Conservation (phyloP, 2,888 invertebrate genomes). For the Hydroisotoma schaefferi region DNA sequence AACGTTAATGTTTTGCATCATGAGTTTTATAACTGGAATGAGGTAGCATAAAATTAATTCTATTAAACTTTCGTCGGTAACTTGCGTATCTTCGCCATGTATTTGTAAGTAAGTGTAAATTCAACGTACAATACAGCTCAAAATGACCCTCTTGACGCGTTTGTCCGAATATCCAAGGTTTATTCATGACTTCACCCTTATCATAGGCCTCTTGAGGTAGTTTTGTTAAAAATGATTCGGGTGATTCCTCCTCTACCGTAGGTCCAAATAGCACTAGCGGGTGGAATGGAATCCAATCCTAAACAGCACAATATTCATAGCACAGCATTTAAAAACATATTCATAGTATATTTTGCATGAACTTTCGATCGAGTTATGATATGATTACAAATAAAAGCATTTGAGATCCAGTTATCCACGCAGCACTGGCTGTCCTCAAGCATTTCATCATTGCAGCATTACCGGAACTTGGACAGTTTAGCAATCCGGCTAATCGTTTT, state of each 20-base stretch:
- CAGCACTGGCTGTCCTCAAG: conserved; percentile 18
- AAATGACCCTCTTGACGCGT: conserved; percentile 39
- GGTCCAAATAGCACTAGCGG: conserved; percentile 37
- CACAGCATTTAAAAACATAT: not conserved
- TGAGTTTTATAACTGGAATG: conserved; percentile 26
- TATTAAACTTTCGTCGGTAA: not conserved
- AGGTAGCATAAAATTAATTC: not conserved
- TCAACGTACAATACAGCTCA: conserved; percentile 32
- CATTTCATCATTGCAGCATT: conserved; percentile 20
- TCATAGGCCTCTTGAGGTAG: conserved; percentile 35
- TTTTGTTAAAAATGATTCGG: conserved; percentile 31
- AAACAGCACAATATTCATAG: not conserved
- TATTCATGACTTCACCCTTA: conserved; percentile 12
- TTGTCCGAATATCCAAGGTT: conserved; percentile 40
- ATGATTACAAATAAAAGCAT: conserved; percentile 24
- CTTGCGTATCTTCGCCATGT: not conserved
- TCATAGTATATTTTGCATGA: no score
- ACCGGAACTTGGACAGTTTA: conserved; percentile 21
- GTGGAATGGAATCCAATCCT: conserved; percentile 38
- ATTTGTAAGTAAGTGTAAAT: not conserved
- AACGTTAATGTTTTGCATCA: conserved; percentile 28
- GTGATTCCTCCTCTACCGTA: conserved; percentile 25
- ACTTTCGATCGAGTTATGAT: not conserved
- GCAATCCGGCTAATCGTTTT: conserved; percentile 17
- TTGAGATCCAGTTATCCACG: conserved; percentile 28